phyloP scores from a whole-genome alignment of 2,888 invertebrate species.

The Eutolmus rufibarbis region DNA sequence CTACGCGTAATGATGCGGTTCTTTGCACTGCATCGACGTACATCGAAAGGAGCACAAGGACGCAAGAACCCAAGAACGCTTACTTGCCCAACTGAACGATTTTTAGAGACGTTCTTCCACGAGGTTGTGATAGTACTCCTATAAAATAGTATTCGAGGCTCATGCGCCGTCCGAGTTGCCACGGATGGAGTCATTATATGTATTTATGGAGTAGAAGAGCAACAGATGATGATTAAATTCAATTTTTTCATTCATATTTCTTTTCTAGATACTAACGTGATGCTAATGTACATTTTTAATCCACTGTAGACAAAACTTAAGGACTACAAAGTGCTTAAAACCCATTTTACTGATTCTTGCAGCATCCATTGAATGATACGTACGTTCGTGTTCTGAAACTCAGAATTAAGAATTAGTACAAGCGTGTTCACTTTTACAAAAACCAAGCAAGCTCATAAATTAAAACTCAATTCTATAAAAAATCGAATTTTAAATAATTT shows the following conservation, averaged over 20 bases:
- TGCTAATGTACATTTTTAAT: not conserved
- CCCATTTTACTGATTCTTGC: too few relatives aligned
- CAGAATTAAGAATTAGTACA: too few relatives aligned
- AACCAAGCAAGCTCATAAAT: too few relatives aligned
- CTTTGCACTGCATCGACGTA: not conserved
- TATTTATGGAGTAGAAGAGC: not conserved
- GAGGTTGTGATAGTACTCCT: not conserved
- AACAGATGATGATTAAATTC: not conserved
- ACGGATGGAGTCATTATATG: not conserved
- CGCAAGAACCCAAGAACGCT: not conserved
- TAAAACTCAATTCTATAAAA: too few relatives aligned
- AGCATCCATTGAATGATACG: too few relatives aligned
- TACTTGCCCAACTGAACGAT: not conserved
- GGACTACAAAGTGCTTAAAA: not conserved
- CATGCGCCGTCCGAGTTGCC: not conserved
- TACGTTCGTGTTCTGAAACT: too few relatives aligned
- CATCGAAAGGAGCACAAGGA: not conserved
- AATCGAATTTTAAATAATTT: too few relatives aligned
- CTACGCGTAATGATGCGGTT: not conserved
- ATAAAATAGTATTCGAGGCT: not conserved
- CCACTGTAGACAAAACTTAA: not conserved
- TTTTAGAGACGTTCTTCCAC: not conserved
- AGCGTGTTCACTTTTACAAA: too few relatives aligned
- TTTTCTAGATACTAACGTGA: not conserved
- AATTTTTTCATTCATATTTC: not conserved